These are phyloP conservation scores for Ceriagrion tenellum DNA, from an alignment of 2,888 invertebrate genomes.

Conservation along the genomic window DNA sequence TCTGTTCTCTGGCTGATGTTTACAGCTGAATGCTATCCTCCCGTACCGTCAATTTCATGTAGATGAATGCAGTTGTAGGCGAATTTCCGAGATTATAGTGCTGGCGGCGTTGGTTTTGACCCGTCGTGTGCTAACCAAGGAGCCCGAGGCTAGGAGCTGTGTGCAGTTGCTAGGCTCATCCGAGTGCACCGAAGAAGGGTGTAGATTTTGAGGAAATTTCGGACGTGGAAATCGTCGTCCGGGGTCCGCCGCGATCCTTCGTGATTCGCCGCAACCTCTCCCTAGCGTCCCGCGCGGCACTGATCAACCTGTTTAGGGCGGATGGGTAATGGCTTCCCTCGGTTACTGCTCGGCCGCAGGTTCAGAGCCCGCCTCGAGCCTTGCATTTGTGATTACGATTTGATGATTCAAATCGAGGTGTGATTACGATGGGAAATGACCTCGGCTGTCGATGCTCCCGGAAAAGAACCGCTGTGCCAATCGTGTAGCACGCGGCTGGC, in stretches of 20 bases:
- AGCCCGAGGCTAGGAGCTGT: no score
- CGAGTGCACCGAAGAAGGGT: no score
- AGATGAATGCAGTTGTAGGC: background rate
- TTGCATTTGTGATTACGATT: conserved; percentile 16
- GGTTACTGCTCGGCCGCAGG: background rate
- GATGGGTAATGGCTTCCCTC: conserved; percentile 6
- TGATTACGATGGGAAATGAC: conserved; percentile 26
- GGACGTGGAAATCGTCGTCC: background rate
- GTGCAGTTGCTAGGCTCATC: no score
- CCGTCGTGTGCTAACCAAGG: no score
- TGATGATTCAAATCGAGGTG: conserved; percentile 19
- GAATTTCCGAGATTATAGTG: no score
- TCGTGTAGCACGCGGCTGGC: background rate
- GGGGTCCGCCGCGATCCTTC: background rate
- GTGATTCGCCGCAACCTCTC: background rate
- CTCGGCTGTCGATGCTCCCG: background rate
- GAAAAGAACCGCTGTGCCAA: background rate
- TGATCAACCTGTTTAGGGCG: background rate
- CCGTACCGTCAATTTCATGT: no score
- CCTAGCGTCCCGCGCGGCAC: background rate
- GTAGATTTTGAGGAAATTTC: background rate
- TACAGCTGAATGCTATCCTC: no score
- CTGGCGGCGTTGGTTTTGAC: no score
- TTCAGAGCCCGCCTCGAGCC: background rate
- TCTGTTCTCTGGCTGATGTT: no score